Evolutionary conservation across 1,140 invertebrate genomes (phyloP), one percentile per base, ranked within the genome.

Genomic region (Ladona fulva): DNA sequence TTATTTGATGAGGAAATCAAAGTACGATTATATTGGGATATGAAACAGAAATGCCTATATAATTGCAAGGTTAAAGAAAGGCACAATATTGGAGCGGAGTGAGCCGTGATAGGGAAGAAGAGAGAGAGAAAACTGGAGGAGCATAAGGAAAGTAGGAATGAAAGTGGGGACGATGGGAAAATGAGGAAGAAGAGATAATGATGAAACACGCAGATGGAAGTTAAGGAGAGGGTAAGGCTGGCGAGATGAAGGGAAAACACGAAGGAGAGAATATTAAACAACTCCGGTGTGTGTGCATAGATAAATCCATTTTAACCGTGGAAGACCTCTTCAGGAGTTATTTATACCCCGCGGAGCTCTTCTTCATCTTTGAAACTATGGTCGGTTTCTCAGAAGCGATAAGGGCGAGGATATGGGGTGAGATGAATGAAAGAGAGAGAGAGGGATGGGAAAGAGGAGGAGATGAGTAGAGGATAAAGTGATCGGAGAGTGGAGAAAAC

Each of bases 241-340:
- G 12, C n/a, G n/a, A 22, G 12, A 22, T 66, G 52, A 22, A 52
- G 44, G 19, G 14, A 6, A 3, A 66, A 22, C n/a, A 19, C 16
- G 16, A 66, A 19, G 52, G 52, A 66, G 52, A 16, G 52, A 66
- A 66, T 16, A 66, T 66, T 66, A 66, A 66, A 66, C 52, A 66
- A 12, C 52, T 22, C 16, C 16, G 16, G 3, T 5, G n/a, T 66
- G 52, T 22, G 52, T 66, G 52, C 52, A 16, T 66, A 66, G 52
- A 66, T 66, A 66, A 66, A 66, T 66, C 52, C 52, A 66, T 66
- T 66, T 66, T 66, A 66, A 66, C n/a, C n/a, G 52, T 16, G 52
- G 52, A 66, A 12, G 52, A 66, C 52, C 52, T 22, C 52, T 22
- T 66, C 52, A 16, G 12, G 52, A 22, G 52, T 66, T 66, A 66